phyloP scores from a whole-genome alignment of 2,888 invertebrate species.

The Glyphotaelius pellucidus region DNA sequence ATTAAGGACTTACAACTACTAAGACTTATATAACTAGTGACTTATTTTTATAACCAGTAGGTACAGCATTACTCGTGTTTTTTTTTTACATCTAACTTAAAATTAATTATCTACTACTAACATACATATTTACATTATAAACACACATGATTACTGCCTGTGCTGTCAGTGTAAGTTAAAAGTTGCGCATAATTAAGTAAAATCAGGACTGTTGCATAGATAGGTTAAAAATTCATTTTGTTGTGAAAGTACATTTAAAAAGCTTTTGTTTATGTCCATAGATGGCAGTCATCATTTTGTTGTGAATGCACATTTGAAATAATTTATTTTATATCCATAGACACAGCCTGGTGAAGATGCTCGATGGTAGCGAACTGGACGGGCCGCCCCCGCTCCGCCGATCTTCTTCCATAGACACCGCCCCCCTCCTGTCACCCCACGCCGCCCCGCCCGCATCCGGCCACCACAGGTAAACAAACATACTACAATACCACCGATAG shows the following conservation, averaged over 20 bases:
- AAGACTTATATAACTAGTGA: no score
- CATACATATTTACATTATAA: no score
- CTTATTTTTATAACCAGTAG: no score
- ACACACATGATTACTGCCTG: no score
- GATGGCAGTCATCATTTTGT: neutral
- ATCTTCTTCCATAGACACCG: constrained; percentile 71
- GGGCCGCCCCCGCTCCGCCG: constrained; percentile 84
- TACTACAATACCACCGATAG: neutral
- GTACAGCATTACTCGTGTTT: no score
- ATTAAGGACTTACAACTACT: no score
- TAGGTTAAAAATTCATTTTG: no score
- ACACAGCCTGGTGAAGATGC: constrained; percentile 87
- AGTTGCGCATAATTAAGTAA: no score
- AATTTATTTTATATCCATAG: constrained; percentile 69
- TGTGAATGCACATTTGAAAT: neutral
- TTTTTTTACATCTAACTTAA: no score
- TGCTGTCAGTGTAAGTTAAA: no score
- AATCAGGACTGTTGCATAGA: no score
- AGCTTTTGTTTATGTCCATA: neutral
- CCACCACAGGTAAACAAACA: constrained; percentile 62
- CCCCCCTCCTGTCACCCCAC: constrained; percentile 67
- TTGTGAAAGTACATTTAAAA: neutral
- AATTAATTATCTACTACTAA: no score
- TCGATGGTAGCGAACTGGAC: constrained; percentile 83
- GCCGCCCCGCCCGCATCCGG: constrained; percentile 67